Evolutionary conservation across 2,113 vertebrate genomes (phyloP), one percentile per base, ranked within the genome.

Genomic region (Platichthys stellatus): DNA sequence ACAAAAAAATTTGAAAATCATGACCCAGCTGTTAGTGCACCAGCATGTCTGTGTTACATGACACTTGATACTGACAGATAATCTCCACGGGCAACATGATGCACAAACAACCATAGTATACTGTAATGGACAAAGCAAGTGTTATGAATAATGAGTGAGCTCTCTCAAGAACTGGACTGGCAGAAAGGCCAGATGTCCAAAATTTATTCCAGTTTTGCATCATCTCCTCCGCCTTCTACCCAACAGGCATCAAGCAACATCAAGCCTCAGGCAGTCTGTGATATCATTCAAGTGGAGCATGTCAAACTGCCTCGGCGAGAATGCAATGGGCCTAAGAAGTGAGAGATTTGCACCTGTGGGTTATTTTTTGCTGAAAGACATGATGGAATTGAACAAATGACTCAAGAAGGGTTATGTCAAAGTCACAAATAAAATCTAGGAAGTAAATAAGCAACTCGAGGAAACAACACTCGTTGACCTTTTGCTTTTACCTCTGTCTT

Each of bases 201-300:
- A 65, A 13, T 40, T 66, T 28, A 63, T 71, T 68, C 26, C 13
- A 14, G 20, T n/a, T 76, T 74, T 57, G 15, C 62, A 75, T 82
- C 67, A 64, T 69, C 71, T 56, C 17, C 38, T 66, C 57, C 8
- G 1, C 71, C 26, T 83, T 51, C 69, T 40, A 35, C 60, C 49
- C 6, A 78, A 60, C 74, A 47, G 72, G 69, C 82, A 59, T 62
- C 47, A 3, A 56, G 70, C 69, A 71, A 20, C 40, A 15, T n/a
- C 63, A 74, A 14, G 78, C 83, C 82, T 2, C 49, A 31, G 31
- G 31, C 31, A 6, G 31, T 31, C 31, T 31, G 31, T 31, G 31
- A 71, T 81, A 81, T 85, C 67, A 63, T 65, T 86, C 63, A 73
- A 67, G 49, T 66, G 62, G 78, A 81, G 71, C 65, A 13, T 17